Conservation (phyloP, 2,797 vertebrate genomes). For the Sternotherus odoratus region DNA sequence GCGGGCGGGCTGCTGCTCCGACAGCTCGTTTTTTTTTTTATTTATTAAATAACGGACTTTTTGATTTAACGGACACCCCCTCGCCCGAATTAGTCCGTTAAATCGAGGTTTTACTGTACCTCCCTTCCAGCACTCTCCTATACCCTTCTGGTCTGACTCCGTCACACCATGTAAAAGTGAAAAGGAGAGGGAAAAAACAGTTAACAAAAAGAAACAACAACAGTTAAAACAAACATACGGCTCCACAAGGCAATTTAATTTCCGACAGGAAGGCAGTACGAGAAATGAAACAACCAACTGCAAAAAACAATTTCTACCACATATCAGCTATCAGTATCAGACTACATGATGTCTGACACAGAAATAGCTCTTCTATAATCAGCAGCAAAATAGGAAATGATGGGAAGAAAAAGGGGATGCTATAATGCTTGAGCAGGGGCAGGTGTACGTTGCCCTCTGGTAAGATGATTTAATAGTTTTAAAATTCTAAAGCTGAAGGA, state of each 20-base stretch:
- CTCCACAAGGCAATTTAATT: slow-evolving; percentile 31
- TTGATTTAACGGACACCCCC: too few relatives aligned
- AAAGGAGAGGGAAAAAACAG: not conserved
- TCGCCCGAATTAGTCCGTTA: too few relatives aligned
- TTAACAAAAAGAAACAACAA: not conserved
- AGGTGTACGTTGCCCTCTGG: not conserved
- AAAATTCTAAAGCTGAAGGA: not conserved
- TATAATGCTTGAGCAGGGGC: not conserved
- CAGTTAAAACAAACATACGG: not conserved
- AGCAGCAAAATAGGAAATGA: not conserved
- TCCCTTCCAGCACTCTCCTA: too few relatives aligned
- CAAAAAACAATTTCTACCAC: not conserved
- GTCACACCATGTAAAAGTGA: not conserved
- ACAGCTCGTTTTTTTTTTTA: too few relatives aligned
- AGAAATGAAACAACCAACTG: not conserved
- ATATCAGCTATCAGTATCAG: not conserved
- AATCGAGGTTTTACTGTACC: too few relatives aligned
- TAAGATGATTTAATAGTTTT: not conserved
- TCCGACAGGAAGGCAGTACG: not conserved
- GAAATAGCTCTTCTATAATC: not conserved
- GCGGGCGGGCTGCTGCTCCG: too few relatives aligned
- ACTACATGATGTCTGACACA: not conserved
- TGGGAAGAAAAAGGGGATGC: not conserved
- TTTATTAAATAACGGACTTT: too few relatives aligned
- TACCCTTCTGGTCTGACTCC: too few relatives aligned